Conservation (phyloP, 2,797 vertebrate genomes). For the Silurus lanzhouensis region DNA sequence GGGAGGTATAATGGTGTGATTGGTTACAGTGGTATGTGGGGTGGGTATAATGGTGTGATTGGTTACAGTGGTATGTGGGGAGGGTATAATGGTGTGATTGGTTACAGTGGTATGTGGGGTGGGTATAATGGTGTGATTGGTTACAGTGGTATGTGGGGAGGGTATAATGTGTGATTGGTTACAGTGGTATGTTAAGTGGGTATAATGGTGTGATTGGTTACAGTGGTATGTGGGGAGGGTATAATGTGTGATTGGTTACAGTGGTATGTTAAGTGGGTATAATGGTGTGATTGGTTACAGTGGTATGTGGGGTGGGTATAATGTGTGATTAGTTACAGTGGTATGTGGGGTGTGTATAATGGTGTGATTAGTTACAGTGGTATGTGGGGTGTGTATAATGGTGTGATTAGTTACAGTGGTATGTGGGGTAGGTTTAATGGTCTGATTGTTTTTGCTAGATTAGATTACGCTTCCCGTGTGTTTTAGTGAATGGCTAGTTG, state of each 20-base stretch:
- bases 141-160: not conserved
- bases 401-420: not conserved
- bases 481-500: not conserved
- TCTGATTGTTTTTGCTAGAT: not conserved
- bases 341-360: not conserved
- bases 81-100: not conserved
- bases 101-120: not conserved
- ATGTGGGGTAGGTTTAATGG: not conserved
- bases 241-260: not conserved
- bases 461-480: not conserved
- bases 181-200: not conserved
- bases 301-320: not conserved
- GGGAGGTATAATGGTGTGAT: not conserved
- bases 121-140: not conserved
- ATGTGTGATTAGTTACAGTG: not conserved
- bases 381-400: too few relatives aligned
- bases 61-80: not conserved
- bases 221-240: not conserved
- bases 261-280: not conserved
- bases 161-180: not conserved
- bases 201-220: not conserved
- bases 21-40: not conserved
- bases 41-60: not conserved
- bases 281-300: not conserved
- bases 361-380: not conserved